Percentiles rank a stretch among this genome's conserved stretches.
phyloP scores from a whole-genome alignment of 2,888 invertebrate genomes.

The Euplagia quadripunctaria region DNA sequence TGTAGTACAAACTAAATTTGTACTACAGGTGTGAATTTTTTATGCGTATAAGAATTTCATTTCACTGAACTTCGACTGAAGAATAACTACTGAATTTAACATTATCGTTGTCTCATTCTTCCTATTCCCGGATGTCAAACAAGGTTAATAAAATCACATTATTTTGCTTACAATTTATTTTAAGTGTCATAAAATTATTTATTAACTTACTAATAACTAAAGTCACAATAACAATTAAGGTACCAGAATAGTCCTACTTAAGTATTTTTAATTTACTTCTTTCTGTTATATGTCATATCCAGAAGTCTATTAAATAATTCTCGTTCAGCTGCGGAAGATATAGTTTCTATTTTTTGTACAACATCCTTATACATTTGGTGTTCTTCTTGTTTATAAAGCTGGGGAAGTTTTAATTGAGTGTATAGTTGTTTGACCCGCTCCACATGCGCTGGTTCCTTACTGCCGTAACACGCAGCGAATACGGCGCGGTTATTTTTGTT shows the following conservation, averaged over 20 bases:
- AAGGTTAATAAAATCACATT: no score
- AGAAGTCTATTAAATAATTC: slow-evolving; percentile 91
- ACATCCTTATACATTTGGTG: slow-evolving; percentile 91
- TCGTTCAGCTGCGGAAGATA: slow-evolving; percentile 79
- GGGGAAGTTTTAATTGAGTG: slow-evolving; percentile 90
- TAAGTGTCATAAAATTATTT: no score
- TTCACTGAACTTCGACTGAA: no score
- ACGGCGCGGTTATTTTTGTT: slow-evolving; percentile 87
- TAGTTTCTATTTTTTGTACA: slow-evolving; percentile 59
- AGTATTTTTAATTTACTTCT: slow-evolving; percentile 10
- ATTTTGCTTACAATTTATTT: no score
- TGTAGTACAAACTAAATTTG: no score
- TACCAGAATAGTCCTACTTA: not conserved
- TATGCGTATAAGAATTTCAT: no score
- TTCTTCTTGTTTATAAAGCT: slow-evolving; percentile 91
- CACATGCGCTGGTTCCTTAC: slow-evolving; percentile 88
- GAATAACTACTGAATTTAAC: no score
- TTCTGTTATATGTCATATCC: slow-evolving; percentile 89
- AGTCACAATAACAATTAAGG: not conserved
- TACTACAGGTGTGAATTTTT: no score
- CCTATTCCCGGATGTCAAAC: no score
- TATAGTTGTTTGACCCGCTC: slow-evolving; percentile 75
- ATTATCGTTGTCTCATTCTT: no score
- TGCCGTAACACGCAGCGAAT: slow-evolving; percentile 92
- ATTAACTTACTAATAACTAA: not conserved